Conservation (phyloP, 2,888 invertebrate species). For the Thera obeliscata region DNA sequence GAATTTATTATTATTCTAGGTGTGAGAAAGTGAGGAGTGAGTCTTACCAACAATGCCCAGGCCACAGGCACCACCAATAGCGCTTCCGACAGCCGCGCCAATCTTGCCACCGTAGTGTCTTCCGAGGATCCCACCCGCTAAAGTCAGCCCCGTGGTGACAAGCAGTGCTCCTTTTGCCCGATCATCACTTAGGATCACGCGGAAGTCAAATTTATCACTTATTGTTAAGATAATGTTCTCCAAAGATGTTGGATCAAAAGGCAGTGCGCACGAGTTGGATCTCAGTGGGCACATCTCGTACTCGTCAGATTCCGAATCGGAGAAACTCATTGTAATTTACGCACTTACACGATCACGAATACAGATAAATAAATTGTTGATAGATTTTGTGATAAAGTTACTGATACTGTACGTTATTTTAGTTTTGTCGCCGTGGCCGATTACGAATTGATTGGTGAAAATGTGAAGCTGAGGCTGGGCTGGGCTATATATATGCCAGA, state of each 20-base stretch:
- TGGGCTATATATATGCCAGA: too few species aligned
- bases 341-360: background rate
- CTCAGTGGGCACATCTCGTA: slow-evolving; percentile 55
- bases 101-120: slow-evolving; percentile 71
- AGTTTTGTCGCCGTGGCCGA: background rate
- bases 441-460: too few species aligned
- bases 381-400: background rate
- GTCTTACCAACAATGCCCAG: slow-evolving; percentile 70
- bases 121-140: slow-evolving; percentile 72
- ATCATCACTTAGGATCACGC: slow-evolving; percentile 61
- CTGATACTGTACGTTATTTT: background rate
- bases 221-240: slow-evolving; percentile 69
- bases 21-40: background rate
- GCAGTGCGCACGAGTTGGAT: slow-evolving; percentile 50
- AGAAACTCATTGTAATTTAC: slow-evolving; percentile 41
- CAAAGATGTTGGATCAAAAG: slow-evolving; percentile 63
- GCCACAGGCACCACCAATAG: slow-evolving; percentile 73
- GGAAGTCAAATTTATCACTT: slow-evolving; percentile 70
- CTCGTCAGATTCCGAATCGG: slow-evolving; percentile 55
- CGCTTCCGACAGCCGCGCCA: slow-evolving; percentile 72
- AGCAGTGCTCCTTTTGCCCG: slow-evolving; percentile 58
- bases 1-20: background rate
- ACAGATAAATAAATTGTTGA: background rate
- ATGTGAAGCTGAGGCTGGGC: too few species aligned
- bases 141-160: slow-evolving; percentile 66